Evolutionary conservation across 2,888 invertebrate genomes (phyloP).

Genomic region (Eucera pruinosa): DNA sequence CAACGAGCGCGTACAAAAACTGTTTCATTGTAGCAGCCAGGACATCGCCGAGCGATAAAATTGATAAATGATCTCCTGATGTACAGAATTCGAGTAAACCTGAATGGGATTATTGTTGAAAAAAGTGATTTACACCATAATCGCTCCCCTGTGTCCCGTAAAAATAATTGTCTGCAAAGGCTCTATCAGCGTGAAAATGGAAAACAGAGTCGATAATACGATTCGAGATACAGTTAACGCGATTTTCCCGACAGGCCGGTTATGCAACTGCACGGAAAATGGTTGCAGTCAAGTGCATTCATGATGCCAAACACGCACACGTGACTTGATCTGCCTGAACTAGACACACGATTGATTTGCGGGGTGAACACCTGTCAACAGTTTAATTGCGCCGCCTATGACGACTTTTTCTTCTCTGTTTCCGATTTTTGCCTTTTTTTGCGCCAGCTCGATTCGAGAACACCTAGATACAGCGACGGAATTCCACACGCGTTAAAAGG

Average conservation of each 20-base stretch:
- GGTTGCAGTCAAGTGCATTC: conserved; percentile 53
- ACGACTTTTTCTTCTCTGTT: not conserved
- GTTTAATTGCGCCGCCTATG: conserved; percentile 49
- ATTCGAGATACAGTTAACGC: conserved; percentile 20
- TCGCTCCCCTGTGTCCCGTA: not conserved
- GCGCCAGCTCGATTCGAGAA: not conserved
- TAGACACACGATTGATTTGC: conserved; percentile 57
- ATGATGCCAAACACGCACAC: conserved; percentile 45
- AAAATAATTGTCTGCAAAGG: not conserved
- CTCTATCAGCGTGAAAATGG: conserved; percentile 1
- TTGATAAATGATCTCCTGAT: conserved; percentile 19
- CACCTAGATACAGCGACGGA: not conserved
- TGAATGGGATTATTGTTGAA: too few relatives aligned
- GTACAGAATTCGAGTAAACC: not conserved
- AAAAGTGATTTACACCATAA: not conserved
- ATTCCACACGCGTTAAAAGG: not conserved
- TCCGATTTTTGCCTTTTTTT: not conserved
- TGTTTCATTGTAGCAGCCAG: conserved; percentile 1
- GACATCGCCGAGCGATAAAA: conserved; percentile 12
- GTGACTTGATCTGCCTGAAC: conserved; percentile 52
- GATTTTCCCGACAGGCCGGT: conserved; percentile 26
- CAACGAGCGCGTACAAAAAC: not conserved
- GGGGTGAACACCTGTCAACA: conserved; percentile 54
- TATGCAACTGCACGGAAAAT: conserved; percentile 49
- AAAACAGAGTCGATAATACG: conserved; percentile 18